Evolutionary conservation across 23 tunicate species (phyloP).

Genomic region (Trididemnum nubilum): DNA sequence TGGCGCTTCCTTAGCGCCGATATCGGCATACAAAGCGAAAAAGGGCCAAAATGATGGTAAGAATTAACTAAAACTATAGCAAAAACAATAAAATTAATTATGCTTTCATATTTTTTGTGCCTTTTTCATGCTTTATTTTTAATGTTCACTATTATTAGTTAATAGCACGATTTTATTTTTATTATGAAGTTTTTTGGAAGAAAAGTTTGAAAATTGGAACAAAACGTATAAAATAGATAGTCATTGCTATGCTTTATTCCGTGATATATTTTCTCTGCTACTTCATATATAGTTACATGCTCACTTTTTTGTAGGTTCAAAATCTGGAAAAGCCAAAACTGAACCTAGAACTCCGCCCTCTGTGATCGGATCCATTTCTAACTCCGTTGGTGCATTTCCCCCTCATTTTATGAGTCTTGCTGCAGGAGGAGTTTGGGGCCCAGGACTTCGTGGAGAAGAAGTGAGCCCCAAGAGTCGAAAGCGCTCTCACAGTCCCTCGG

Average conservation of each 20-base stretch:
- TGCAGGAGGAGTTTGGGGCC: constrained; percentile 32
- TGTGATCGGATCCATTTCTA: neutral
- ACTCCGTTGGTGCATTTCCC: constrained; percentile 25
- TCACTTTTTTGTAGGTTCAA: constrained; percentile 2
- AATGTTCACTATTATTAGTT: neutral
- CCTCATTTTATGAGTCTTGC: constrained; percentile 50
- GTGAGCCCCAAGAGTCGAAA: constrained; percentile 35
- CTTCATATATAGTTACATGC: too few relatives aligned
- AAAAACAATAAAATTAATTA: neutral
- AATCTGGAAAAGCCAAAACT: constrained; percentile 1
- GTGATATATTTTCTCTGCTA: too few relatives aligned
- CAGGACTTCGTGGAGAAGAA: constrained; percentile 10
- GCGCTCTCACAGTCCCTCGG: constrained; percentile 71
- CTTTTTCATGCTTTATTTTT: too few relatives aligned
- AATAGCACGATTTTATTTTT: too few relatives aligned
- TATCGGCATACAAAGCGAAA: constrained; percentile 81
- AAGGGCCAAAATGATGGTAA: constrained; percentile 66
- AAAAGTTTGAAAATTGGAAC: too few relatives aligned
- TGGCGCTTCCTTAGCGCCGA: constrained; percentile 81
- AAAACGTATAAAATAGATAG: too few relatives aligned
- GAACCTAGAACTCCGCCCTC: constrained; percentile 3
- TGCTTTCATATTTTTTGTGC: neutral
- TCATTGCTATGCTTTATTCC: too few relatives aligned
- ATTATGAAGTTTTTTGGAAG: too few relatives aligned
- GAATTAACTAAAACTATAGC: too few relatives aligned